A percentile compares a stretch with the other conserved stretches of the same genome.
phyloP scores from a whole-genome alignment of 2,797 vertebrate species.

The Lagodon rhomboides region DNA sequence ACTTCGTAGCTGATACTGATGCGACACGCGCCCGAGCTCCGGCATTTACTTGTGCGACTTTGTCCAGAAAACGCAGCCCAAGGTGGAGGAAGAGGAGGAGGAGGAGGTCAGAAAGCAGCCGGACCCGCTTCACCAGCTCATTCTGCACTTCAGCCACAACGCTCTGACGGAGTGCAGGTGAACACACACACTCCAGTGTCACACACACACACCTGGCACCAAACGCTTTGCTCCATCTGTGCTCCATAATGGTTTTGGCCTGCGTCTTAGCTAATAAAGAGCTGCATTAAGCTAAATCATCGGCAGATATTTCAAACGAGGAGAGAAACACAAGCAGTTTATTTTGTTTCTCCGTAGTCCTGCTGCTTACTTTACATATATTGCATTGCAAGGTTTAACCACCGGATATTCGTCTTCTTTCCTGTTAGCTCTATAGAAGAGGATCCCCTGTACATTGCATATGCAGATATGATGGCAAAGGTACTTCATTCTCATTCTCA shows the following conservation, averaged over 20 bases:
- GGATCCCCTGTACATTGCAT: conserved; percentile 96
- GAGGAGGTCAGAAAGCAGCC: conserved; percentile 90
- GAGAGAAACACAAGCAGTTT: conserved; percentile 22
- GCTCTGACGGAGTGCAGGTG: conserved; percentile 96
- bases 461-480: conserved; percentile 99
- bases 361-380: neutral
- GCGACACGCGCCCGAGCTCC: neutral
- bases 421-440: conserved; percentile 92
- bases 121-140: conserved; percentile 98
- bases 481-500: conserved; percentile 76
- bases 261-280: conserved; percentile 44
- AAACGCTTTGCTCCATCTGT: conserved; percentile 63
- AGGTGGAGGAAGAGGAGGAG: conserved; percentile 94
- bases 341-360: conserved; percentile 15
- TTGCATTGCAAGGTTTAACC: conserved; percentile 38
- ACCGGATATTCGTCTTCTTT: conserved; percentile 27
- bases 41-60: conserved; percentile 57
- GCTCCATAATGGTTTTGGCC: conserved; percentile 55
- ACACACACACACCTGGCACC: conserved; percentile 63
- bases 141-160: conserved; percentile 97
- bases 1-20: conserved; percentile 4
- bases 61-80: conserved; percentile 92
- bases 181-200: conserved; percentile 32
- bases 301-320: conserved; percentile 25
- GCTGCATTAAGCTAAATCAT: conserved; percentile 50